Evolutionary conservation across 2,888 invertebrate species (phyloP).

Genomic region (Catotricha subobsoleta): DNA sequence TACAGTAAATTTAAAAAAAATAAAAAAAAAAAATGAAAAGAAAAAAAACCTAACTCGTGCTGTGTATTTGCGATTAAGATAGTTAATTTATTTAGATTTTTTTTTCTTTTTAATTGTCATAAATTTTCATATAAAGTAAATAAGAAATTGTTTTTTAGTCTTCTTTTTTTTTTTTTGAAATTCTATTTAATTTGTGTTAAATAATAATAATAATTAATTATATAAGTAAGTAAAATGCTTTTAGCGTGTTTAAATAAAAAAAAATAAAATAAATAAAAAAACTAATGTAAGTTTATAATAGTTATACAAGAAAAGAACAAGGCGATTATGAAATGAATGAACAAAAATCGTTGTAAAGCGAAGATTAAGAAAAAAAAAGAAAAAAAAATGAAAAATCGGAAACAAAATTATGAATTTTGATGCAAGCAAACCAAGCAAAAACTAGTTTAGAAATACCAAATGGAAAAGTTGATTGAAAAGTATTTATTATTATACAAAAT

Average conservation of each 20-base stretch:
- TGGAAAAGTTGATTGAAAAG: no score
- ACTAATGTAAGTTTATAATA: no score
- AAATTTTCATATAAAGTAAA: background rate
- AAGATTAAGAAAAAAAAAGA: no score
- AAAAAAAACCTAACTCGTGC: background rate
- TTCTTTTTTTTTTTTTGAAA: background rate
- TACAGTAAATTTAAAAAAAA: background rate
- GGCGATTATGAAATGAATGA: no score
- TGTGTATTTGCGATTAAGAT: conserved; percentile 2
- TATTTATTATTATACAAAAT: no score
- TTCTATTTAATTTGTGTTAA: background rate
- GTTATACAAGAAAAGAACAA: no score
- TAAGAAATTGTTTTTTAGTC: background rate
- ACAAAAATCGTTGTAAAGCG: no score
- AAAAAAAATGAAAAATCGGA: no score
- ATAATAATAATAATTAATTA: no score
- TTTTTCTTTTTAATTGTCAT: background rate
- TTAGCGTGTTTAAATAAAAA: background rate
- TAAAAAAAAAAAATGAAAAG: background rate
- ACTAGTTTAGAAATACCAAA: no score
- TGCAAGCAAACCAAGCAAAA: no score
- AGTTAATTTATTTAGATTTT: conserved; percentile 1
- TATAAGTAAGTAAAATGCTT: background rate
- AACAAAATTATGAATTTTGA: no score
- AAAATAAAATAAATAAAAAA: background rate